phyloP scores from a whole-genome alignment of 2,888 invertebrate species.

The Campaea margaritaria region DNA sequence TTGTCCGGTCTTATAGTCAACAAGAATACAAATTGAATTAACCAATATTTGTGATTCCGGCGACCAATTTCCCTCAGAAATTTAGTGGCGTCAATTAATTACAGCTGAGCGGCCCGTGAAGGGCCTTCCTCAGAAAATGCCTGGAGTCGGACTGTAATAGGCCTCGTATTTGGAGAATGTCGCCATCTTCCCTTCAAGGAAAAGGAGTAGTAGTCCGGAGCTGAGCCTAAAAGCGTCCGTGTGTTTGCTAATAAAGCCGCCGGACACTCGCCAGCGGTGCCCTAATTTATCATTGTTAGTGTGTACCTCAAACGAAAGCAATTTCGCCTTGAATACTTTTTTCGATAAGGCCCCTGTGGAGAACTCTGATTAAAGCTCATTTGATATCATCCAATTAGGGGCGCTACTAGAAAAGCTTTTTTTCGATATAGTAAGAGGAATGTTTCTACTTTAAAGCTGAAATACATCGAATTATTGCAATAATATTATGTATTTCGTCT shows the following conservation, averaged over 20 bases:
- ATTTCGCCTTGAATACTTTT: slow-evolving; percentile 70
- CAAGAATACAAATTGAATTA: slow-evolving; percentile 44
- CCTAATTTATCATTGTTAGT: slow-evolving; percentile 80
- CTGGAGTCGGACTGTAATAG: slow-evolving; percentile 49
- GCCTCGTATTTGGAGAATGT: slow-evolving; percentile 42
- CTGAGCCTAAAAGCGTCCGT: slow-evolving; percentile 61
- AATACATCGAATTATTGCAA: slow-evolving; percentile 24
- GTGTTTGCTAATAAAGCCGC: slow-evolving; percentile 74
- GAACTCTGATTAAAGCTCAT: slow-evolving; percentile 61
- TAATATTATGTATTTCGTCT: slow-evolving; percentile 8
- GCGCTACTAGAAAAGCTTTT: slow-evolving; percentile 46
- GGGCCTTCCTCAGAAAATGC: slow-evolving; percentile 36
- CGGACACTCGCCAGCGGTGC: slow-evolving; percentile 68
- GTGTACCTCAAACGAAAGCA: slow-evolving; percentile 73
- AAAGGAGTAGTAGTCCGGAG: slow-evolving; percentile 57
- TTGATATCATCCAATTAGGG: slow-evolving; percentile 60
- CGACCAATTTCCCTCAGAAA: slow-evolving; percentile 49
- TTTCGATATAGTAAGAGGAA: slow-evolving; percentile 36
- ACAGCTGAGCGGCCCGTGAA: slow-evolving; percentile 42
- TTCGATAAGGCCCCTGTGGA: slow-evolving; percentile 55
- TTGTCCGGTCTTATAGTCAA: slow-evolving; percentile 30
- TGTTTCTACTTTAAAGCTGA: slow-evolving; percentile 36
- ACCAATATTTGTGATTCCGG: slow-evolving; percentile 48
- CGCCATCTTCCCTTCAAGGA: slow-evolving; percentile 53
- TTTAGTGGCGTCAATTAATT: slow-evolving; percentile 59